Conservation (phyloP, 2,113 vertebrate species). For the Sinocyclocheilus grahami region DNA sequence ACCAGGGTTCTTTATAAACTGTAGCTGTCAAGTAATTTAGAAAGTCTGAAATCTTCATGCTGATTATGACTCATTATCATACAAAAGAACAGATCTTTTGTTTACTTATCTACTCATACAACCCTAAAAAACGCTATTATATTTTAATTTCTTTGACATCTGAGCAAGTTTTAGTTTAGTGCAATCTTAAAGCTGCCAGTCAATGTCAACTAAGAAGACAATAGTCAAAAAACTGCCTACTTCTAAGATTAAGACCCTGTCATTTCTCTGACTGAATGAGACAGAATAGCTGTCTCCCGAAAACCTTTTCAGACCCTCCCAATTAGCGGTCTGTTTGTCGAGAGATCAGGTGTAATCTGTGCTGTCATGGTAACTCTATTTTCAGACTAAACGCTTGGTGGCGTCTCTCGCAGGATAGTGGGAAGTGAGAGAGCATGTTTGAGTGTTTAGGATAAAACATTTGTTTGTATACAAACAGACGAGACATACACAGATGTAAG, state of each 20-base stretch:
- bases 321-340: constrained; percentile 6
- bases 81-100: constrained; percentile 24
- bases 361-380: constrained; percentile 35
- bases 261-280: constrained; percentile 38
- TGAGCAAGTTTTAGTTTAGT: constrained; percentile 32
- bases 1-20: constrained; percentile 17
- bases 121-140: constrained; percentile 7
- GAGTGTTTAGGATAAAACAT: neutral
- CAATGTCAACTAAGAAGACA: constrained; percentile 38
- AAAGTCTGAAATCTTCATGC: constrained; percentile 5
- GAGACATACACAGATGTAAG: neutral
- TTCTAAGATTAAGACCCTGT: constrained; percentile 38
- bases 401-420: neutral
- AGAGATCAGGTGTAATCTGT: constrained; percentile 18
- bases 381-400: neutral
- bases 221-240: constrained; percentile 43
- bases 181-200: constrained; percentile 45
- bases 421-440: constrained; percentile 10
- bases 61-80: constrained; percentile 14
- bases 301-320: constrained; percentile 22
- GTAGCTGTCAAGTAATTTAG: constrained; percentile 21
- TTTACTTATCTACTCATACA: constrained; percentile 21
- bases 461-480: neutral
- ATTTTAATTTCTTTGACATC: constrained; percentile 31
- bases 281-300: constrained; percentile 21